Conservation (phyloP, 2,797 vertebrate genomes). For the Enoplosus armatus region DNA sequence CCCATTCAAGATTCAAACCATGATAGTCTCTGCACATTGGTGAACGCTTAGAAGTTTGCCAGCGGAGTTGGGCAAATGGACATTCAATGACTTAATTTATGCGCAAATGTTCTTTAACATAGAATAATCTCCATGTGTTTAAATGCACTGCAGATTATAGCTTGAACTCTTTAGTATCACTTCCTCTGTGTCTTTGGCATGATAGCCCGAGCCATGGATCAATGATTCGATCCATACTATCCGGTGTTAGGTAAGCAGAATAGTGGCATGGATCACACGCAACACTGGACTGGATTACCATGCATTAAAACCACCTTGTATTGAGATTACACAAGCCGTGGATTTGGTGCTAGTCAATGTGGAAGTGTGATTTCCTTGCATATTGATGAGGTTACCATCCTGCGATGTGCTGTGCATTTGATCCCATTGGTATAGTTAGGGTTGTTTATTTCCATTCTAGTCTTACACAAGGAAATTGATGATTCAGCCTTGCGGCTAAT, state of each 20-base stretch:
- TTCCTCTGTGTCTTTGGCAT: neutral
- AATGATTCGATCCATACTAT: constrained; percentile 14
- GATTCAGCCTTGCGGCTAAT: constrained; percentile 63
- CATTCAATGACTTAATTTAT: neutral
- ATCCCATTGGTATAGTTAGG: constrained; percentile 38
- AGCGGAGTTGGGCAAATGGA: constrained; percentile 8
- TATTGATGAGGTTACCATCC: constrained; percentile 52
- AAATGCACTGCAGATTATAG: neutral
- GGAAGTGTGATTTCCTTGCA: constrained; percentile 62
- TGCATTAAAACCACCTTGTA: constrained; percentile 34
- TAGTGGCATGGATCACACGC: neutral
- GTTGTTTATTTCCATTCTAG: constrained; percentile 61
- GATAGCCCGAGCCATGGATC: neutral
- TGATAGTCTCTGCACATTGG: neutral
- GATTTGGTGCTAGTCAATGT: constrained; percentile 27
- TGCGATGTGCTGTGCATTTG: constrained; percentile 21
- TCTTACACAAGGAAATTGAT: constrained; percentile 62
- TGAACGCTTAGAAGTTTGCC: neutral
- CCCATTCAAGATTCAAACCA: constrained; percentile 23
- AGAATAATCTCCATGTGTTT: neutral
- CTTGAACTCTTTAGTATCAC: neutral
- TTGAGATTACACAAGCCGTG: constrained; percentile 14
- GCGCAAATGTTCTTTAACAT: constrained; percentile 1
- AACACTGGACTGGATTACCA: constrained; percentile 33
- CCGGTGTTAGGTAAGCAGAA: neutral